Percentiles rank a stretch among this genome's conserved stretches.
These are phyloP conservation scores for Tenualosa thibaudeaui DNA, from an alignment of 2,797 vertebrate genomes.

Conservation along the genomic window DNA sequence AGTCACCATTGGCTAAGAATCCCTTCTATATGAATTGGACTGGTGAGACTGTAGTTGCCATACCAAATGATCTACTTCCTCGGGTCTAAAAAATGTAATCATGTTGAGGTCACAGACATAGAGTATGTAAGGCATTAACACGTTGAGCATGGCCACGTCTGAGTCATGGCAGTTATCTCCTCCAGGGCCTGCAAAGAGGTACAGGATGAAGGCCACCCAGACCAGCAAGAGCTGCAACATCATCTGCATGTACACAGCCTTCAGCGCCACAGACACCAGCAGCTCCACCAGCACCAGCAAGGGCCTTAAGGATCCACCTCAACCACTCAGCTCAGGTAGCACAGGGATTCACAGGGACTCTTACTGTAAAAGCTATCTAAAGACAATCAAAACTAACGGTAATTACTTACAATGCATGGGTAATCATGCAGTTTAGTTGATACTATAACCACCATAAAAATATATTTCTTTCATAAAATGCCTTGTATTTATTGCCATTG, in stretches of 20 bases:
- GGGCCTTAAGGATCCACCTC: constrained; percentile 61
- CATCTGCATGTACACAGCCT: constrained; percentile 86
- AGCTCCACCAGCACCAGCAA: constrained; percentile 67
- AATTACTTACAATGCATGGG: neutral
- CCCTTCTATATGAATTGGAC: neutral
- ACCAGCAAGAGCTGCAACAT: constrained; percentile 93
- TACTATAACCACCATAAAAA: neutral
- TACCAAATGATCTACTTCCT: neutral
- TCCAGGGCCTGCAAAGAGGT: constrained; percentile 82
- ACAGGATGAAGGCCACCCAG: constrained; percentile 89
- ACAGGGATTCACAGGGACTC: neutral
- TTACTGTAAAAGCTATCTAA: neutral
- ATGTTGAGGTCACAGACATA: neutral
- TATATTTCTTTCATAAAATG: neutral
- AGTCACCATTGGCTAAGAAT: neutral
- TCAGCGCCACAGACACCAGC: constrained; percentile 77
- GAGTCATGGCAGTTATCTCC: neutral
- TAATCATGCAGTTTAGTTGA: neutral
- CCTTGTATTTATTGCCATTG: neutral
- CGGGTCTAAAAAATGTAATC: neutral
- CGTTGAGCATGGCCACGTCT: neutral
- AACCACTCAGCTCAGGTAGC: constrained; percentile 79
- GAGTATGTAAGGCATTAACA: neutral
- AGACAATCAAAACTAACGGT: neutral
- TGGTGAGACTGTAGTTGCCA: neutral